Base-by-base conservation (phyloP, 2,888 invertebrate species). In the Lasioglossum leucozonium region DNA sequence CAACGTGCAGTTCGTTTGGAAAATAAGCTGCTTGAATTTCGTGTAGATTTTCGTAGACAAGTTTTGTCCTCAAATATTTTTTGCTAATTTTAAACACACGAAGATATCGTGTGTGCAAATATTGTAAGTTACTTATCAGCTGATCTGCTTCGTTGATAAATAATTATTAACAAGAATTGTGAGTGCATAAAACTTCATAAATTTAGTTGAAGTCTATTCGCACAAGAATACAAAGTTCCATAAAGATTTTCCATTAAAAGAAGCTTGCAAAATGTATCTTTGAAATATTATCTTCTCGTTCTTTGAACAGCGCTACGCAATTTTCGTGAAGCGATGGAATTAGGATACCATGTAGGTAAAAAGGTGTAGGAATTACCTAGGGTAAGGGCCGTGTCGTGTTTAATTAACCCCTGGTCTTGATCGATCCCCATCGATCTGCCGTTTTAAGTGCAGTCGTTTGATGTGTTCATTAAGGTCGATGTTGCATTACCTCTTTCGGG, bases 391-490 rank as follows among this genome's bases (percentile, higher is more conserved):
- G 58, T 34, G 73, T 71, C 74, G 44, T n/a, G 85, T 78, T 84
- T 84, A 84, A 84, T 85, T 77, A 71, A 26, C 26, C 16, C 37
- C 47, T 69, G 73, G 11, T 65, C 67, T 79, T 55, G 55, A 72
- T 82, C 79, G 82, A 79, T 73, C 65, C 13, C 37, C 47, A 30
- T 77, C 73, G 73, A 80, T 78, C 58, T 69, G 51, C 8, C 72
- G 47, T 82, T 85, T 73, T 75, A 71, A 69, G 71, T 67, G n/a
- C n/a, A 58, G 62, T 30, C 75, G 78, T 69, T 80, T 72, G 76
- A 82, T 30, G 58, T 55, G 65, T 85, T 85, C 85, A 82, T 87
- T 85, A 85, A 78, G 77, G 67, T 65, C 67, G 67, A 72, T 71
- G 62, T 62, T 44, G 87, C 72, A 72, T 85, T 78, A 80, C 67